Evolutionary conservation across 2,888 invertebrate species (phyloP), one percentile per base, ranked within the genome.

Genomic region (Phasia obesa): DNA sequence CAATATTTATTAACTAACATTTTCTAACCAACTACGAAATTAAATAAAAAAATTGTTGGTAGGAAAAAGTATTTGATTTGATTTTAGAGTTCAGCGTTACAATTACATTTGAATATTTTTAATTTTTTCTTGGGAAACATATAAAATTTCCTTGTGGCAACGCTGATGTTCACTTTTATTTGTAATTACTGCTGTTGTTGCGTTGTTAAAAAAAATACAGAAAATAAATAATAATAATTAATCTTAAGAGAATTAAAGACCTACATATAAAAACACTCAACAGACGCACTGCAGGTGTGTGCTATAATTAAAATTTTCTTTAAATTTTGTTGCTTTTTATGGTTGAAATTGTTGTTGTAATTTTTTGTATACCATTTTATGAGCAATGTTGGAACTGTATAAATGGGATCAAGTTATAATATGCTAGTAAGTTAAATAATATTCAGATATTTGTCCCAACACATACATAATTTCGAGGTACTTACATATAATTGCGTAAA

Each of bases 221-320:
- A n/a, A 42, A n/a, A 42, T 11, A 9, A 9, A 15, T 4, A 15
- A 31, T 2, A 78, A 77, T 47, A 73, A 74, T 79, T 80, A 73
- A 74, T 74, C 79, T 74, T 62, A 35, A 9, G 79, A 73, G 79
- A 80, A 55, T 80, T 74, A 44, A 80, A 53, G 6, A 38, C 19
- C 59, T 2, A 47, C 15, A 57, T 1, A 57, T 60, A 25, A 21
- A 55, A 47, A 2, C 42, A 5, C 44, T 55, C 42, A 77, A 73
- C 71, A 77, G 81, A 77, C 77, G 73, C 77, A 82, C 77, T 82
- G 81, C 81, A 82, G 81, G 81, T 82, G 75, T 71, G 76, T 38
- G 71, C 42, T 42, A 62, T 82, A 82, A 82, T 82, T 82, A 82
- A 82, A 77, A 77, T 73, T 73, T 82, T 67, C 71, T 60, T 55